These are phyloP conservation scores for Noctilio leporinus DNA, from an alignment of 2,113 vertebrate genomes.

Conservation along the genomic window DNA sequence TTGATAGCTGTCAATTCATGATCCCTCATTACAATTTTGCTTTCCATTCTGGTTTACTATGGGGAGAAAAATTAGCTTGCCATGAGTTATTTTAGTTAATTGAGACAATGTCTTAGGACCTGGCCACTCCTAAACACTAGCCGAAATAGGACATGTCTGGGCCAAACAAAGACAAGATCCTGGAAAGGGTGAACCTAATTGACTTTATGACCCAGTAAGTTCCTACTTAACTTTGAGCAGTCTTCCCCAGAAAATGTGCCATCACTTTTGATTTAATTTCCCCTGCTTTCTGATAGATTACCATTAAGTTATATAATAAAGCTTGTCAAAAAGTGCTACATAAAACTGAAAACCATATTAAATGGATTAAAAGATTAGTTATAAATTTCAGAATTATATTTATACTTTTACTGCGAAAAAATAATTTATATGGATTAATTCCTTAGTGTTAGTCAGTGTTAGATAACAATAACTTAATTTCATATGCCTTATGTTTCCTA, in stretches of 20 bases:
- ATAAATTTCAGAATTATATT: background rate
- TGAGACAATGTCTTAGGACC: background rate
- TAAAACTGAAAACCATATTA: background rate
- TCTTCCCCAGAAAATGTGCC: background rate
- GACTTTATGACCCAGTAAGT: background rate
- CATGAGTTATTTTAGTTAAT: background rate
- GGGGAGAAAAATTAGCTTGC: background rate
- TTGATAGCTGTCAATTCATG: background rate
- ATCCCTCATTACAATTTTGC: background rate
- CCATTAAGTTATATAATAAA: background rate
- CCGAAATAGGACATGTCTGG: background rate
- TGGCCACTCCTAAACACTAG: background rate
- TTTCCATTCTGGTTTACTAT: background rate
- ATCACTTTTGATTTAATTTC: background rate
- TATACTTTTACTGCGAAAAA: background rate
- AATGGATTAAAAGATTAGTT: constrained; percentile 10
- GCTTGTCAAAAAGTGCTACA: background rate
- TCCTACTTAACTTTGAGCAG: background rate
- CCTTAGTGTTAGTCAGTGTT: background rate
- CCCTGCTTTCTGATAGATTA: background rate
- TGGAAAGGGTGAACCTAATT: background rate
- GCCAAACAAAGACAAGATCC: background rate
- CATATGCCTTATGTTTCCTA: background rate
- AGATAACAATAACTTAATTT: constrained; percentile 20
- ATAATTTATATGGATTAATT: constrained; percentile 1